phyloP scores from a whole-genome alignment of 2,113 vertebrate species.

The Toxotes chatareus region DNA sequence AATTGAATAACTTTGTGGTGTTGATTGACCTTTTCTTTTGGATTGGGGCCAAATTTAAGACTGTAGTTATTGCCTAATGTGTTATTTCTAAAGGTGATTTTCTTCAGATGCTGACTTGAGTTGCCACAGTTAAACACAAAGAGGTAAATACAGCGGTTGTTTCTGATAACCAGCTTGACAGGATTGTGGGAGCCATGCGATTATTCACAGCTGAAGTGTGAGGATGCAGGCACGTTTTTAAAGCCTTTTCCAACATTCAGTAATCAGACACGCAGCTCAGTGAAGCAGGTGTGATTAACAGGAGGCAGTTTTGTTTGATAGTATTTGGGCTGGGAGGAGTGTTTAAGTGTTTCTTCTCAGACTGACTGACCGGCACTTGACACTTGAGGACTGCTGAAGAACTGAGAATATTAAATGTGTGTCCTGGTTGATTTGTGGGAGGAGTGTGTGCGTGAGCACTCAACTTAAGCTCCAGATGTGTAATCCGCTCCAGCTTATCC shows the following conservation, averaged over 20 bases:
- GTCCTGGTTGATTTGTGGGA: not conserved
- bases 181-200: not conserved
- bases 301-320: not conserved
- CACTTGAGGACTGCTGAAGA: not conserved
- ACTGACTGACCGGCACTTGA: slow-evolving; percentile 22
- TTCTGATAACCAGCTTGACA: not conserved
- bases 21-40: too few relatives aligned
- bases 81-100: not conserved
- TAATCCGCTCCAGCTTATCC: not conserved
- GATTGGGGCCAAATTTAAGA: not conserved
- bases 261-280: not conserved
- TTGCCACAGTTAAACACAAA: not conserved
- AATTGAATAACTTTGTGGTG: too few relatives aligned
- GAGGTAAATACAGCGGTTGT: not conserved
- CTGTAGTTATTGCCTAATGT: not conserved
- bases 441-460: not conserved
- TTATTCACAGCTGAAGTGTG: slow-evolving; percentile 27
- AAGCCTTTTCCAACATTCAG: not conserved
- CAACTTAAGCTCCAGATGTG: not conserved
- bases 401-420: slow-evolving; percentile 12
- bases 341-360: not conserved
- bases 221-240: not conserved
- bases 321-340: not conserved
- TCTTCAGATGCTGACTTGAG: not conserved
- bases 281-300: slow-evolving; percentile 7